Evolutionary conservation across 2,113 vertebrate genomes (phyloP), one percentile per base, ranked within the genome.

Genomic region (Circaetus gallicus): DNA sequence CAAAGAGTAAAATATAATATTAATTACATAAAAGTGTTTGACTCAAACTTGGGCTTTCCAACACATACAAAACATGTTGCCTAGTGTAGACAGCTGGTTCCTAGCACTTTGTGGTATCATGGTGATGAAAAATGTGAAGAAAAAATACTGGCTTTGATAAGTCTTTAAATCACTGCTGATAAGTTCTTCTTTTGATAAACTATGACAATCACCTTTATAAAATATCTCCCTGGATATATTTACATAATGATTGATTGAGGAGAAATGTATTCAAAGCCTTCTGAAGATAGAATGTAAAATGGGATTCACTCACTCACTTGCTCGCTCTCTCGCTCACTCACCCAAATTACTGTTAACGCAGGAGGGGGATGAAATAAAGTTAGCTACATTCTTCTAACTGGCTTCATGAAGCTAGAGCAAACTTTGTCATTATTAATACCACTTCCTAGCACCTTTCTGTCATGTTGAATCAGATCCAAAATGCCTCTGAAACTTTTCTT

Each of bases 171-270:
- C 47, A 55, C 58, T 93, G 45, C 26, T 61, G 90, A 2, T 20
- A 22, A 65, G 38, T 69, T 95, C 14, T 89, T 42, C 42, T 89
- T 95, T 86, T 92, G 53, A 91, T 90, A 82, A 73, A 90, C 36
- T 80, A 38, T 82, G 82, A 79, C 63, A 92, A 82, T 83, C 82
- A 84, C 72, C 72, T 67, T 93, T 96, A 91, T 79, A 82, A 72
- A 82, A 79, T 86, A 82, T 53, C n/a, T 95, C 31, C 9, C n/a
- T 88, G 14, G 42, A 79, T 59, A 62, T 80, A 86, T 89, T 84
- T 94, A 83, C 50, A 62, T 86, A 19, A 43, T 92, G 58, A 85
- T 61, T 94, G 65, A 80, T 53, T 94, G 47, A 86, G 11, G 10
- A 71, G 43, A 92, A 94, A 81, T 40, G 3, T 84, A 73, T 79